Evolutionary conservation across 2,113 vertebrate species (phyloP).

Genomic region (Junco hyemalis): DNA sequence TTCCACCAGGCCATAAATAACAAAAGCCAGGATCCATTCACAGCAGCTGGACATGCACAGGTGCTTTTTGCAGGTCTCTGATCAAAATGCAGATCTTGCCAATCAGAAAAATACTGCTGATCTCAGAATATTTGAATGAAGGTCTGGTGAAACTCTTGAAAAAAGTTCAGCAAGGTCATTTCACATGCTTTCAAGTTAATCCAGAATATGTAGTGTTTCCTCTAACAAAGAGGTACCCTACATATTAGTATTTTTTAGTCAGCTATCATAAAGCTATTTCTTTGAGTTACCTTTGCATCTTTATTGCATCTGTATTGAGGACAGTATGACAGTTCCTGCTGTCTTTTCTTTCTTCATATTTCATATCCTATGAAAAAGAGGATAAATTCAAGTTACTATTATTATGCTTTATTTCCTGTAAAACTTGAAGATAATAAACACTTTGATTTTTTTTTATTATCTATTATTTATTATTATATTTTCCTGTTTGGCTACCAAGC

Average conservation of each 20-base stretch:
- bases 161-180: not conserved
- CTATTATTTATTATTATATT: not conserved
- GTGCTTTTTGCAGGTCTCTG: not conserved
- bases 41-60: not conserved
- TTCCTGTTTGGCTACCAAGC: not conserved
- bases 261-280: not conserved
- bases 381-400: not conserved
- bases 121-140: not conserved
- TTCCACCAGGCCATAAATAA: not conserved
- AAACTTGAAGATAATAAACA: not conserved
- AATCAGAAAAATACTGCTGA: not conserved
- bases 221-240: not conserved
- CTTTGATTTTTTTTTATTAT: not conserved
- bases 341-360: not conserved
- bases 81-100: not conserved
- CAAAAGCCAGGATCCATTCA: not conserved
- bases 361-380: not conserved
- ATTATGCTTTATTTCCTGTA: not conserved
- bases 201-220: not conserved
- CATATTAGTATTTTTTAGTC: not conserved
- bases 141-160: not conserved
- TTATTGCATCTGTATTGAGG: not conserved
- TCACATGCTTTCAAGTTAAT: not conserved
- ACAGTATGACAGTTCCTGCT: not conserved
- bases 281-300: not conserved